A percentile compares a stretch with the other conserved stretches of the same genome.
Conservation (phyloP, 2,113 vertebrate species). For the Phoxinus phoxinus region DNA sequence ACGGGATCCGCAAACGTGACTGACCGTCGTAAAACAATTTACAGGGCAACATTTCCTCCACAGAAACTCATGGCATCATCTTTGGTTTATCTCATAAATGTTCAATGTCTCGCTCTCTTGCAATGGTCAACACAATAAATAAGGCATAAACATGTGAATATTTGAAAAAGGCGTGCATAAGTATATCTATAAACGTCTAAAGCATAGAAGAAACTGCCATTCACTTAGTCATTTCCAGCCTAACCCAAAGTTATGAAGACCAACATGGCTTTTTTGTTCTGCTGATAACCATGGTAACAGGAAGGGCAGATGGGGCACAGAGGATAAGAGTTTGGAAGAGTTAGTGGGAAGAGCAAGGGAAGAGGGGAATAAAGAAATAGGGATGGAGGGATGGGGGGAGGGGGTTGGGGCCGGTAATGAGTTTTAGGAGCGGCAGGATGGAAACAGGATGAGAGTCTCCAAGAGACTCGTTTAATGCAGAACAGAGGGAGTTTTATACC, state of each 20-base stretch:
- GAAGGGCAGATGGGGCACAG: slow-evolving; percentile 40
- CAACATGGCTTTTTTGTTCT: slow-evolving; percentile 55
- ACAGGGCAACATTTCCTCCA: not conserved
- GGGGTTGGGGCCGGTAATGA: slow-evolving; percentile 62
- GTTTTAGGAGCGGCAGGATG: slow-evolving; percentile 61
- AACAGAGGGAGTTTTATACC: slow-evolving; percentile 57
- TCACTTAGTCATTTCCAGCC: slow-evolving; percentile 32
- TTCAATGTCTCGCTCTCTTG: not conserved
- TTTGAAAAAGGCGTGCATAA: not conserved
- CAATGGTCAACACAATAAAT: not conserved
- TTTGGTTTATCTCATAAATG: slow-evolving; percentile 4
- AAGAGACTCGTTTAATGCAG: slow-evolving; percentile 61
- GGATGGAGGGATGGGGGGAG: slow-evolving; percentile 55
- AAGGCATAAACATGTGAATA: not conserved
- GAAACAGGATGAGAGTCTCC: slow-evolving; percentile 61
- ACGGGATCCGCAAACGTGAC: not conserved
- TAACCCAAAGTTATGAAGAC: slow-evolving; percentile 61
- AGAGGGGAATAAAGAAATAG: slow-evolving; percentile 43
- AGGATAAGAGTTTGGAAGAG: slow-evolving; percentile 43
- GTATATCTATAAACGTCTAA: slow-evolving; percentile 35
- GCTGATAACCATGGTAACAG: slow-evolving; percentile 61
- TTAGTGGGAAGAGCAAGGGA: slow-evolving; percentile 38
- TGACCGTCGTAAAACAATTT: not conserved
- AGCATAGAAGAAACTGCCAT: slow-evolving; percentile 17
- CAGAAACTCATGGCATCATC: slow-evolving; percentile 13